These are phyloP conservation scores for Pecten maximus DNA, from an alignment of 2,888 invertebrate species.

Conservation along the genomic window DNA sequence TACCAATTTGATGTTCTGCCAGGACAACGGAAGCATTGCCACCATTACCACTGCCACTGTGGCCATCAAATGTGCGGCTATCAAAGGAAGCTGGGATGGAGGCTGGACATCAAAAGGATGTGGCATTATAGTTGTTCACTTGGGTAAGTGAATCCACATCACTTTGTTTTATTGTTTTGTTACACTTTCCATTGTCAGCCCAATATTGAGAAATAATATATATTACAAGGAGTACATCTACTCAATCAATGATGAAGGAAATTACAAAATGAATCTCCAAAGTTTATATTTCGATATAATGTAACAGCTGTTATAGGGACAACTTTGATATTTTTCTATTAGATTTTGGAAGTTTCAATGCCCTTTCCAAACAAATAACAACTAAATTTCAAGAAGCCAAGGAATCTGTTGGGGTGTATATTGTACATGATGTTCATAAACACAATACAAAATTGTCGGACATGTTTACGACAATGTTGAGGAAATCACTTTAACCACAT, in stretches of 20 bases:
- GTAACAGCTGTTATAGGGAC: too few relatives aligned
- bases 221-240: neutral
- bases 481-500: neutral
- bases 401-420: too few relatives aligned
- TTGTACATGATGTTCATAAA: too few relatives aligned
- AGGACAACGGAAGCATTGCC: neutral
- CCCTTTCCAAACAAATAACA: too few relatives aligned
- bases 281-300: too few relatives aligned
- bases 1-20: neutral
- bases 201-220: neutral
- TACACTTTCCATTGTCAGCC: neutral
- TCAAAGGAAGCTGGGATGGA: neutral
- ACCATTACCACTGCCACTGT: neutral
- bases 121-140: slow-evolving; percentile 7
- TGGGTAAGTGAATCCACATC: neutral
- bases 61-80: neutral
- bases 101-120: neutral
- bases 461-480: neutral
- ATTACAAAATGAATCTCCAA: neutral
- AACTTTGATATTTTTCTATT: too few relatives aligned
- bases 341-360: too few relatives aligned
- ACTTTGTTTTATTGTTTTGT: neutral
- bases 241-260: neutral
- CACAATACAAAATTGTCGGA: neutral
- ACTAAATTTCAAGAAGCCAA: too few relatives aligned